Conservation (phyloP, 2,113 vertebrate species). For the Cynopterus brachyotis region DNA sequence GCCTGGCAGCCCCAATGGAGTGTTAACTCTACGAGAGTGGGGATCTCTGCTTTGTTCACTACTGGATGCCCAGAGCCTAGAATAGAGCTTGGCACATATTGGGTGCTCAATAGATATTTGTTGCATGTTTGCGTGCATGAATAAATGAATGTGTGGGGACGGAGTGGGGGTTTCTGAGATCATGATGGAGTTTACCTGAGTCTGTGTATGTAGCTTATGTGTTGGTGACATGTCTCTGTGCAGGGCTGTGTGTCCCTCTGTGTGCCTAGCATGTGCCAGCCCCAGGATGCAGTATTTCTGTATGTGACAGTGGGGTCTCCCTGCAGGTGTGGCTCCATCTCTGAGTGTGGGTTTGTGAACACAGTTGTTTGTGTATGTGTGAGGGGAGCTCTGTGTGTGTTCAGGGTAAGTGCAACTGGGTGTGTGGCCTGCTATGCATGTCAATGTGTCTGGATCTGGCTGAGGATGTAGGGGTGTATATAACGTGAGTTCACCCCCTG, state of each 20-base stretch:
- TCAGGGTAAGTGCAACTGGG: background rate
- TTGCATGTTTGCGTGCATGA: too few species aligned
- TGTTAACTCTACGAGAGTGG: background rate
- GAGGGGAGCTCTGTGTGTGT: background rate
- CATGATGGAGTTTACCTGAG: background rate
- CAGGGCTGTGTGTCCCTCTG: background rate
- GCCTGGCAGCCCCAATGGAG: background rate
- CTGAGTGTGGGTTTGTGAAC: background rate
- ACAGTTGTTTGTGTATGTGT: background rate
- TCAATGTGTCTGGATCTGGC: background rate
- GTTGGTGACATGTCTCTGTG: background rate
- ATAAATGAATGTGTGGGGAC: background rate
- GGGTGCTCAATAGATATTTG: background rate
- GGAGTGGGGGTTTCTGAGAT: background rate
- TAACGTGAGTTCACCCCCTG: background rate
- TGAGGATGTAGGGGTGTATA: too few species aligned
- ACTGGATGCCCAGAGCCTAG: background rate
- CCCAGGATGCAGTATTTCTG: background rate
- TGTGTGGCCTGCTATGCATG: background rate
- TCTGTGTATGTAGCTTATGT: background rate
- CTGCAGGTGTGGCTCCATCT: background rate
- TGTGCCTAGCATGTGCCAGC: rapidly evolving
- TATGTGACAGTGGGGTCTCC: background rate
- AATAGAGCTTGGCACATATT: background rate
- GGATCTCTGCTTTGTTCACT: background rate